Base-by-base conservation (phyloP, 2,888 invertebrate species). In the Stictocephala bisonia region DNA sequence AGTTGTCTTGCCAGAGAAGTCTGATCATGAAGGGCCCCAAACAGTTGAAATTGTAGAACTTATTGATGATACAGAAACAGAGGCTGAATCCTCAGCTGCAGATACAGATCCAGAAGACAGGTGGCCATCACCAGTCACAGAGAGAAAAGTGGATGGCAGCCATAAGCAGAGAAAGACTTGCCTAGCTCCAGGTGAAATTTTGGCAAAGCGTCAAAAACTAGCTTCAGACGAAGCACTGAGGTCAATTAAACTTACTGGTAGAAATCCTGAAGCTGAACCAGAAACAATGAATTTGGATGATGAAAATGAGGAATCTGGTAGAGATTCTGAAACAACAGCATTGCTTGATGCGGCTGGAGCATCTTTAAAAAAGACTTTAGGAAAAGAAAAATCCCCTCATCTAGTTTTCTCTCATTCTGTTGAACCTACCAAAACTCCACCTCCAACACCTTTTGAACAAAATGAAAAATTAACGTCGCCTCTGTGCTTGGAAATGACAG, bases 11-110 rank as follows among this genome's bases (percentile, higher is more conserved):
- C 81, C 84, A 22, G 81, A 80, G 24, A 82, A 82, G 4, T 82
- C 56, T 81, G 75, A 81, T 82, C 67, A 81, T 81, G 69, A 82
- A 81, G 44, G 82, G 80, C 85, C 85, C 4, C 79, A 79, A 35
- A 82, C 82, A 26, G 85, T 85, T 1, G 86, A 86, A 77, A 83
- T 85, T 73, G 86, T 86, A 1, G 85, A 86, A 76, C 85, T 86
- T 51, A 72, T 83, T 1, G 85, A 85, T 73, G 85, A 85, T 64
- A 83, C 83, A 1, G 85, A 85, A 75, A 84, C 84, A 0, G 85
- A 85, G 27, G 58, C 73, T 35, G 27, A 82, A 79, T 77, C 83
- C 79, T 76, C 79, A 79, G 71, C 81, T 78, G 66, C 78, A 80
- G 72, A 83, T 79, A 71, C 75, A 31, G 77, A 79, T 31, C 77